phyloP scores from a whole-genome alignment of 2,888 invertebrate species.

The Andrena marginata region DNA sequence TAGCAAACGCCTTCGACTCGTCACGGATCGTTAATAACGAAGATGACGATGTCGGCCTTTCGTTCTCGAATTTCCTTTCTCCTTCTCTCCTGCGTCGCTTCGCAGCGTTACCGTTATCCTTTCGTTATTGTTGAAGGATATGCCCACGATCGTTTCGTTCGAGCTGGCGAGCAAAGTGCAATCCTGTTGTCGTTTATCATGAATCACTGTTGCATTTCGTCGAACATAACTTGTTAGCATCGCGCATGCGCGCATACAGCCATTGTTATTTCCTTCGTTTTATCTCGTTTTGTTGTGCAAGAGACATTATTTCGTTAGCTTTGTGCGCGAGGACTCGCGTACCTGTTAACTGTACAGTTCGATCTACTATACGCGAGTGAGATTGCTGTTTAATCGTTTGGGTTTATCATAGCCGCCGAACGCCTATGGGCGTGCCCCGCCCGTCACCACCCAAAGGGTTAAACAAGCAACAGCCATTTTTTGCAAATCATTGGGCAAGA shows the following conservation, averaged over 20 bases:
- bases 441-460: too few species aligned
- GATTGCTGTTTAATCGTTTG: conserved; percentile 14
- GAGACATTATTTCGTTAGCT: conserved; percentile 29
- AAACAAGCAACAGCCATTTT: conserved; percentile 5
- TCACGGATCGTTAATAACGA: conserved; percentile 34
- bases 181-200: conserved; percentile 33
- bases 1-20: conserved; percentile 8
- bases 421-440: too few species aligned
- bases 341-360: conserved; percentile 7
- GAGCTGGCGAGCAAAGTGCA: conserved; percentile 27
- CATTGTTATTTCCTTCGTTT: conserved; percentile 28
- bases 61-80: conserved; percentile 13
- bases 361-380: conserved; percentile 17
- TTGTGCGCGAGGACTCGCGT: conserved; percentile 29
- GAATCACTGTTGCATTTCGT: neutral
- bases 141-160: conserved; percentile 29
- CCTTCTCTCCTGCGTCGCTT: conserved; percentile 15
- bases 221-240: conserved; percentile 24
- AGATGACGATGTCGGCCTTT: conserved; percentile 27
- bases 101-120: conserved; percentile 47
- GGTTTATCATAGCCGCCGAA: neutral
- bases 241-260: conserved; percentile 17
- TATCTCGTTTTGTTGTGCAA: conserved; percentile 9
- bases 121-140: conserved; percentile 56
- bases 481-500: conserved; percentile 16